Base-by-base conservation (phyloP, 2,113 vertebrate species). In the Ia io region DNA sequence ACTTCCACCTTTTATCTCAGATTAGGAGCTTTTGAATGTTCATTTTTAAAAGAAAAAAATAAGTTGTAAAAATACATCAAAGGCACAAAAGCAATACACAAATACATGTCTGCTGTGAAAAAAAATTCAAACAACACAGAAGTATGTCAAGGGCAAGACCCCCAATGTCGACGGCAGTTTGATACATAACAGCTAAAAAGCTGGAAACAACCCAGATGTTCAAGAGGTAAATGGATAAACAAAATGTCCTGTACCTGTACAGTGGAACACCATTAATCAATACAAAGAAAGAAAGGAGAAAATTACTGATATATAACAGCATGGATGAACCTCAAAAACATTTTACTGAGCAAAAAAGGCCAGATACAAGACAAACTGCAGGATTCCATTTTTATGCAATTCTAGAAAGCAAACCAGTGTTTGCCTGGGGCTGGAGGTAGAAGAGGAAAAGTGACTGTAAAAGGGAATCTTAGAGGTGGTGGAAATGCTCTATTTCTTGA, bases 21-120 rank as follows among this genome's bases (percentile, higher is more conserved):
- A 42, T n/a, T 42, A 79, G 63, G 25, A 16, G 63, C 22, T 91
- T 92, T 53, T 61, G 16, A 44, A 88, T 51, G 42, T 47, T 44
- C 25, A 67, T 89, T 85, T 93, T 49, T 35, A 28, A 92, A 92
- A 77, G 49, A 80, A 77, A 83, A 93, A 73, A 90, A 30, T 6
- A 88, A 70, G 23, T 85, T 80, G 49, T n/a, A 87, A 88, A 79
- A 88, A 67, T 76, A 74, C 53, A 78, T 28, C 51, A 40, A 78
- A 71, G 37, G 22, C 69, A 47, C 42, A 74, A 65, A 83, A 77
- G 32, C 37, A 49, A 84, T 67, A 56, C 9, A 61, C 11, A 70
- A 70, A 76, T 53, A 80, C 9, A 35, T 11, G 10, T 89, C 70
- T 61, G 7, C 65, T 61, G 5, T 20, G 47, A 73, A 91, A 89